Conservation (phyloP, 2,888 invertebrate species). For the Azorinus chamasolen region DNA sequence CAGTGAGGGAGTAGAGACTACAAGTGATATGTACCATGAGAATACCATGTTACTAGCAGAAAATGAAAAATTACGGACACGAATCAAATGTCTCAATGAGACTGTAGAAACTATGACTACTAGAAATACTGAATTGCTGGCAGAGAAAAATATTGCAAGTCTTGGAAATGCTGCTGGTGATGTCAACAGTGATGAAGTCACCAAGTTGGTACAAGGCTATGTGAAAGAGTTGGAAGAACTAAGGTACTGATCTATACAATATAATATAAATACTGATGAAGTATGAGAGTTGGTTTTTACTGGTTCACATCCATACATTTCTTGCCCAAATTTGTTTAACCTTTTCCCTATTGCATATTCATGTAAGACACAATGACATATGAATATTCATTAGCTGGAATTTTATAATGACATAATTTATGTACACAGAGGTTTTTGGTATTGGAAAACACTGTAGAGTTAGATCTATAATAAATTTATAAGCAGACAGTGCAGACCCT, state of each 20-base stretch:
- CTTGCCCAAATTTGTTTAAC: no score
- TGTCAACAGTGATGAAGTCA: constrained; percentile 78
- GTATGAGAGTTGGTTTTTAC: no score
- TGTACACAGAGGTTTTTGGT: no score
- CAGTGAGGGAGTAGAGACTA: constrained; percentile 94
- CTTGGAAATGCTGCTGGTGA: constrained; percentile 74
- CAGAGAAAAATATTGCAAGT: constrained; percentile 88
- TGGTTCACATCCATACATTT: no score
- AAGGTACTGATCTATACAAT: constrained; percentile 85
- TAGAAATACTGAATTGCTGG: constrained; percentile 92
- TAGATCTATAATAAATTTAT: no score
- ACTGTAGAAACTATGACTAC: constrained; percentile 95
- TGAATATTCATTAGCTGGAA: no score
- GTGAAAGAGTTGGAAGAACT: constrained; percentile 96
- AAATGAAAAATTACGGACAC: constrained; percentile 93
- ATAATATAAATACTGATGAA: no score
- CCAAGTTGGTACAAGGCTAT: constrained; percentile 92
- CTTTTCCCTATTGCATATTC: no score
- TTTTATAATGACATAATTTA: no score
- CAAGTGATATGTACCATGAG: constrained; percentile 98
- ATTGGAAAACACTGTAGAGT: no score
- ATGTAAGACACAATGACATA: no score
- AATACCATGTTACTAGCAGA: constrained; percentile 96
- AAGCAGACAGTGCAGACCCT: no score
- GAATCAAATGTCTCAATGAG: constrained; percentile 97